phyloP scores from a whole-genome alignment of 1,140 invertebrate genomes.

The Muscidifurax raptorellus region DNA sequence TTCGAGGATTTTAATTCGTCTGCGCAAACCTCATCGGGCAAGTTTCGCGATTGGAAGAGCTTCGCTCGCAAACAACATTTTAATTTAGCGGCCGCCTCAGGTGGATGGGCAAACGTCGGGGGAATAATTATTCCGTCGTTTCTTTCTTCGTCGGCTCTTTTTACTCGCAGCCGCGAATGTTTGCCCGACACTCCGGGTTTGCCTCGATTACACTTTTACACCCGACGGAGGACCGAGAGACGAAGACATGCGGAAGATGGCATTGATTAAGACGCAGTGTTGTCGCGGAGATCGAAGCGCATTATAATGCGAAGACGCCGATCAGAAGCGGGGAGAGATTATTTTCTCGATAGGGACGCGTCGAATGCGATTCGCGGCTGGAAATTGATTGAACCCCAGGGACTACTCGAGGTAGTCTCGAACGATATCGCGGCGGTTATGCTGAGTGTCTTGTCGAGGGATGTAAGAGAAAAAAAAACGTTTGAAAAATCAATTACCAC shows the following conservation, averaged over 20 bases:
- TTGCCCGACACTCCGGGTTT: slow-evolving; percentile 52
- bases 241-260: slow-evolving; percentile 36
- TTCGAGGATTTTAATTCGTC: slow-evolving; percentile 39
- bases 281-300: not conserved
- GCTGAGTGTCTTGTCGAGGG: not conserved
- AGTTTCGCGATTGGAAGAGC: not conserved
- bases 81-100: slow-evolving; percentile 48
- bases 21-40: not conserved
- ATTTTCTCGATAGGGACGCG: slow-evolving; percentile 36
- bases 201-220: slow-evolving; percentile 52
- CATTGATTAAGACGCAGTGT: slow-evolving; percentile 54
- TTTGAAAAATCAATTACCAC: too few species aligned
- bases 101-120: slow-evolving; percentile 33
- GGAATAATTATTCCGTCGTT: slow-evolving; percentile 41
- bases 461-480: not conserved
- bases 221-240: not conserved
- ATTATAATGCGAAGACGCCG: not conserved
- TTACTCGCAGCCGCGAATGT: slow-evolving; percentile 20
- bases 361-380: slow-evolving; percentile 46
- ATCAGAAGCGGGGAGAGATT: slow-evolving; percentile 21
- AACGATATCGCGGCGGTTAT: not conserved
- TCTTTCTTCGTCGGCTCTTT: slow-evolving; percentile 8
- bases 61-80: slow-evolving; percentile 48
- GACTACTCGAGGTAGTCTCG: slow-evolving; percentile 24
- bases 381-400: slow-evolving; percentile 50